These are phyloP conservation scores for Notothenia rossii DNA, from an alignment of 2,113 vertebrate genomes.

Conservation along the genomic window DNA sequence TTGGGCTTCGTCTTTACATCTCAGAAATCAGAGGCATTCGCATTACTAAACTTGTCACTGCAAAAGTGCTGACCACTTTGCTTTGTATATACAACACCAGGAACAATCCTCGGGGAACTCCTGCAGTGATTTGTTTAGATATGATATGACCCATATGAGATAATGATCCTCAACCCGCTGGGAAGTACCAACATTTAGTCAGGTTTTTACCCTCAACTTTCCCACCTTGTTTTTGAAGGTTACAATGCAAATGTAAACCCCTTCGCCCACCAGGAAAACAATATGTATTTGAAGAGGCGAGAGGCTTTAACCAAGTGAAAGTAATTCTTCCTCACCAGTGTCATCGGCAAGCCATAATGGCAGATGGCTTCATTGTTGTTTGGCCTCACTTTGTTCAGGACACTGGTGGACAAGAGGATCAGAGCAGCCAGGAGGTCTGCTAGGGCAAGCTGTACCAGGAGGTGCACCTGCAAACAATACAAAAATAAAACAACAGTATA, in stretches of 20 bases:
- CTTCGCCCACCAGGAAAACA: neutral
- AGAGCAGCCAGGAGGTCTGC: conserved; percentile 84
- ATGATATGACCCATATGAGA: neutral
- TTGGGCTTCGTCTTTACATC: neutral
- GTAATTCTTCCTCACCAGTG: conserved; percentile 77
- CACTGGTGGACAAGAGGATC: conserved; percentile 67
- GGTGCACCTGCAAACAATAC: conserved; percentile 58
- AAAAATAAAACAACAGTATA: no score
- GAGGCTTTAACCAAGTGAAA: neutral
- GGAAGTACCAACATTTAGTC: neutral
- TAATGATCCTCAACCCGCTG: neutral
- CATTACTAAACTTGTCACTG: neutral
- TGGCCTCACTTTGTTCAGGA: conserved; percentile 62
- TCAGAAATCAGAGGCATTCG: neutral
- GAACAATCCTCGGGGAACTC: neutral
- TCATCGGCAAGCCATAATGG: conserved; percentile 76
- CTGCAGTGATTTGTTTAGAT: neutral
- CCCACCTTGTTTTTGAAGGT: neutral
- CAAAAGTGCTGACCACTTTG: neutral
- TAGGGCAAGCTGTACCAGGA: conserved; percentile 85
- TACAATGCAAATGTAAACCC: neutral
- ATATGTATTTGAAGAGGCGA: neutral
- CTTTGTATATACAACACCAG: conserved; percentile 37
- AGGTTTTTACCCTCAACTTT: neutral
- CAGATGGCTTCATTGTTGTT: conserved; percentile 59